Conservation (phyloP, 2,888 invertebrate species). For the Melieria omissa region DNA sequence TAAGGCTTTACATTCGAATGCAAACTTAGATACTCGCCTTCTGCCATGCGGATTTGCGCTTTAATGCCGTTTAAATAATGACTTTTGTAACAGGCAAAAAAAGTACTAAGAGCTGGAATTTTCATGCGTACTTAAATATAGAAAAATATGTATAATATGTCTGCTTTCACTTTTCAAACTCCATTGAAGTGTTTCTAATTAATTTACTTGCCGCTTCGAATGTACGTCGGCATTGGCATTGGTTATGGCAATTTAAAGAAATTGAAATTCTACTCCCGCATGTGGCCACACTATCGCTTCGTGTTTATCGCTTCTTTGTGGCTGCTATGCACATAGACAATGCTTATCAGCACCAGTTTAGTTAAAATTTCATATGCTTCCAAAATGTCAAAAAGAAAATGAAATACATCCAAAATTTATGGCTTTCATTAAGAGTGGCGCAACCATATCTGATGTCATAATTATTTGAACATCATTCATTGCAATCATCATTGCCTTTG, state of each 20-base stretch:
- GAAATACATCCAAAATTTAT: slow-evolving; percentile 8
- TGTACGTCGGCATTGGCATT: neutral
- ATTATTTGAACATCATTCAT: neutral
- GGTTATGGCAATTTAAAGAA: neutral
- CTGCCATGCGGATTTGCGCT: slow-evolving; percentile 45
- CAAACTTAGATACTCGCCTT: neutral
- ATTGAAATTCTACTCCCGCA: slow-evolving; percentile 4
- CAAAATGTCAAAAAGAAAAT: slow-evolving; percentile 17
- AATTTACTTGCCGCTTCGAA: neutral
- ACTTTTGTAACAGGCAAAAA: slow-evolving; percentile 21
- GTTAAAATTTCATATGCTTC: slow-evolving; percentile 6
- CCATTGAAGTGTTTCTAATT: neutral
- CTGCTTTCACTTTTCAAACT: slow-evolving; percentile 2
- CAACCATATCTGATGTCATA: slow-evolving; percentile 19
- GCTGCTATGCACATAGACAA: neutral
- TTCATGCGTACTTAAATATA: slow-evolving; percentile 45
- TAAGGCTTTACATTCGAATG: neutral
- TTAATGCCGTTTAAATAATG: slow-evolving; percentile 53
- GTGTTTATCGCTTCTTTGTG: neutral
- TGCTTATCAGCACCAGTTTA: slow-evolving; percentile 24
- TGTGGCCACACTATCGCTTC: neutral
- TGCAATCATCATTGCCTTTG: too few relatives aligned
- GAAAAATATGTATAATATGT: slow-evolving; percentile 47
- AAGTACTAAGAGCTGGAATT: slow-evolving; percentile 43
- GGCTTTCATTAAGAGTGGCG: slow-evolving; percentile 9